Conservation (phyloP, 2,797 vertebrate genomes). For the Psittacula derbiana region DNA sequence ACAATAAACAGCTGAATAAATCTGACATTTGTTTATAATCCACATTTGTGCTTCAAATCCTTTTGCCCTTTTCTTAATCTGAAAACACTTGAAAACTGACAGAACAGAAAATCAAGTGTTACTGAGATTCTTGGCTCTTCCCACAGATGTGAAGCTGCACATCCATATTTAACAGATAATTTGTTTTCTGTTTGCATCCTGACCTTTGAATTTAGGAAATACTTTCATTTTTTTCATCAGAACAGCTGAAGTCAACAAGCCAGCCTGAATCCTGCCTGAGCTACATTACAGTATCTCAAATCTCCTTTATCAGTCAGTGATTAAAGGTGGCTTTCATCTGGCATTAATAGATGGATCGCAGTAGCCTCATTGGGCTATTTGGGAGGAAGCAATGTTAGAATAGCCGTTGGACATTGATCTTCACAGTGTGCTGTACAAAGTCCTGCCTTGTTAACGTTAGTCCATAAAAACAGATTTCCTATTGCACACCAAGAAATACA, state of each 20-base stretch:
- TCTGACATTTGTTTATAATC: constrained; percentile 25
- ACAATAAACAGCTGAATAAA: not conserved
- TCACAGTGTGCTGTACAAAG: not conserved
- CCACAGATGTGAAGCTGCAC: not conserved
- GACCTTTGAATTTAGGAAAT: not conserved
- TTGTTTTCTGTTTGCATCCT: not conserved
- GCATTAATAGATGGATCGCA: not conserved
- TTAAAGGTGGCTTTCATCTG: not conserved
- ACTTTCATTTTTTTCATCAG: not conserved
- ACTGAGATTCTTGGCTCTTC: not conserved
- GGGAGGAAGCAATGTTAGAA: not conserved
- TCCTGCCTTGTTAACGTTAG: not conserved
- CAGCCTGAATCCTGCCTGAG: not conserved
- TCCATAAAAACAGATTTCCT: not conserved
- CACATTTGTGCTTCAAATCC: not conserved
- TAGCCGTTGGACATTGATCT: not conserved
- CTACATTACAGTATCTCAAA: not conserved
- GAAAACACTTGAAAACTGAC: not conserved
- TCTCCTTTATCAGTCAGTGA: not conserved
- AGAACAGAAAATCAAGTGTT: not conserved
- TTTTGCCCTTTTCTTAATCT: not conserved
- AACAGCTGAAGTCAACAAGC: not conserved
- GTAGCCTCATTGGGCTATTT: not conserved
- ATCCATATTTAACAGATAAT: not conserved
- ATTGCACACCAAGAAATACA: not conserved